These are phyloP conservation scores for Drosophila macrothrix DNA, from an alignment of 2,888 invertebrate genomes.

Conservation along the genomic window DNA sequence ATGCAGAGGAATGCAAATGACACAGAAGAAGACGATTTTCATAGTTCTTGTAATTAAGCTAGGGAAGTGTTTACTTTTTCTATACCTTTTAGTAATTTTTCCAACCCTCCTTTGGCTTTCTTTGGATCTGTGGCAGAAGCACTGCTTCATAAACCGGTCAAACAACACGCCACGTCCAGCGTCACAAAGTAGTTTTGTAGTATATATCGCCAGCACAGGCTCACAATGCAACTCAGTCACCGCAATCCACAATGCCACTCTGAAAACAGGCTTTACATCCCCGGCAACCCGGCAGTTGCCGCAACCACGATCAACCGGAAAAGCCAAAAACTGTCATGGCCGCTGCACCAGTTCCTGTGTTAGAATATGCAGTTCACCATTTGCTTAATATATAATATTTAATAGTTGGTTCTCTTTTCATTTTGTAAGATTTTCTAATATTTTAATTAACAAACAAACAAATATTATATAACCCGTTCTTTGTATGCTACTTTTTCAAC, in stretches of 20 bases:
- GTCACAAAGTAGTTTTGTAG: not conserved
- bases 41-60: not conserved
- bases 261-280: not conserved
- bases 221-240: not conserved
- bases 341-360: not conserved
- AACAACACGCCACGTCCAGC: too few species aligned
- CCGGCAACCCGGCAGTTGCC: not conserved
- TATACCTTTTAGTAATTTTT: not conserved
- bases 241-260: not conserved
- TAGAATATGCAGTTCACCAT: not conserved
- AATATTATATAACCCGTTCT: too few species aligned
- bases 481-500: too few species aligned
- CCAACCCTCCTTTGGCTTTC: not conserved
- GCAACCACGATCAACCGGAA: not conserved
- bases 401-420: not conserved
- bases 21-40: not conserved
- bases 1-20: not conserved
- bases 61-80: not conserved
- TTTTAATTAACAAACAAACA: too few species aligned
- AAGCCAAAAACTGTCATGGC: not conserved
- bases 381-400: not conserved
- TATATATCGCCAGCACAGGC: not conserved
- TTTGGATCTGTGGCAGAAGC: not conserved
- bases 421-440: not conserved
- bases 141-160: too few species aligned